These are phyloP conservation scores for Uloborus plumipes DNA, from an alignment of 2,888 invertebrate species.

Conservation along the genomic window DNA sequence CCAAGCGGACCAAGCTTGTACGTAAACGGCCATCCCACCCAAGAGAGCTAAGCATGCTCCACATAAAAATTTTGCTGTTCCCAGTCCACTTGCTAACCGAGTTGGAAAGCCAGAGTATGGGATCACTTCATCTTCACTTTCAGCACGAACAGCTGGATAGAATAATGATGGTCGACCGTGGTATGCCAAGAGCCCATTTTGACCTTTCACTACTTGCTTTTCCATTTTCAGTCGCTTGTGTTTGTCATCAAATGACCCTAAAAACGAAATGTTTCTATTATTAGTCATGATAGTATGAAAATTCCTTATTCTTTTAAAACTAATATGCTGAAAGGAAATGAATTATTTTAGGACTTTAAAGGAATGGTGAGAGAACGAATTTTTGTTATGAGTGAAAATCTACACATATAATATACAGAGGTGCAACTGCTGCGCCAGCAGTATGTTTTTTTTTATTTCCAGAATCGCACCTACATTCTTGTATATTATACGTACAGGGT, in stretches of 20 bases:
- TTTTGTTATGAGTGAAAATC: too few relatives aligned
- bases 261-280: too few relatives aligned
- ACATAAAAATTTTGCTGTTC: slow-evolving; percentile 57
- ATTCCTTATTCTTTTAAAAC: too few relatives aligned
- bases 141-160: slow-evolving; percentile 48
- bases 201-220: slow-evolving; percentile 22
- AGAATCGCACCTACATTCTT: too few relatives aligned
- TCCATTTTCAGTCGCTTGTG: slow-evolving; percentile 25
- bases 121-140: slow-evolving; percentile 37
- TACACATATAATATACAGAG: too few relatives aligned
- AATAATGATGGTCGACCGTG: slow-evolving; percentile 48
- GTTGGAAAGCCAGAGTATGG: slow-evolving; percentile 44
- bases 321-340: too few relatives aligned
- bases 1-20: slow-evolving; percentile 59
- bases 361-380: too few relatives aligned
- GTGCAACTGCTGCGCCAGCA: too few relatives aligned
- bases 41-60: slow-evolving; percentile 60
- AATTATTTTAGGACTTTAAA: too few relatives aligned
- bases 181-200: slow-evolving; percentile 47
- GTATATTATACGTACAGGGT: too few relatives aligned
- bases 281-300: too few relatives aligned
- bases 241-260: background rate
- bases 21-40: slow-evolving; percentile 60
- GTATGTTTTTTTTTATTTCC: too few relatives aligned
- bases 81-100: slow-evolving; percentile 49